Base-by-base conservation (phyloP, 2,113 vertebrate species). In the Thunnus thynnus region DNA sequence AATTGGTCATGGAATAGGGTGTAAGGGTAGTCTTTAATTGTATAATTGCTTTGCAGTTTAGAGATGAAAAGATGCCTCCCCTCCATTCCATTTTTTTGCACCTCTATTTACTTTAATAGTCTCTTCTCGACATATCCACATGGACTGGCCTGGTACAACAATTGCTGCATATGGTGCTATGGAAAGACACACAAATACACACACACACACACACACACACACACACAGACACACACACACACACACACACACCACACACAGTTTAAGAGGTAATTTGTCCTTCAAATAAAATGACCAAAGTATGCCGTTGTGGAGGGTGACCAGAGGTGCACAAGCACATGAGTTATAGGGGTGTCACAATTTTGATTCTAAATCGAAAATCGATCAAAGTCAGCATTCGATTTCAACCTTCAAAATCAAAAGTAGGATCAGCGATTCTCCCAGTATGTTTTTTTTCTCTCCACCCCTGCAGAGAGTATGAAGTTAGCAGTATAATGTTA, bases 21-120 rank as follows among this genome's bases (percentile, higher is more conserved):
- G 22, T 47, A 30, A 44, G 47, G 48, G 22, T 6, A 4, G 36
- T 46, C 30, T 54, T 44, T 80, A 64, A 83, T 82, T 70, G 68
- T 76, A 58, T 57, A 30, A 63, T 65, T 77, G 60, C 72, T 81
- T 63, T 81, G 76, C 68, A 85, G 82, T 85, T 90, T 66, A 76
- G 74, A 86, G 76, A 71, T 70, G 88, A 93, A 86, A 90, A 92
- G 89, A 91, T 93, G 90, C 72, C 90, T 84, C 76, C 74, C 10
- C 44, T 70, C 84, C 65, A 83, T 89, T 88, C 56, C 58, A 64
- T 69, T 75, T 86, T 86, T 90, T 84, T 82, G 86, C 80, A 56
- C 82, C 62, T 73, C 76, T 75, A 55, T 84, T 71, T 69, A 46
- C 50, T 77, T 85, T 83, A 72, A 89, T 46, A 36, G 61, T 79